A percentile compares a stretch with the other conserved stretches of the same genome.
These are phyloP conservation scores for Stenichneumon culpator DNA, from an alignment of 2,888 invertebrate species.

Conservation along the genomic window DNA sequence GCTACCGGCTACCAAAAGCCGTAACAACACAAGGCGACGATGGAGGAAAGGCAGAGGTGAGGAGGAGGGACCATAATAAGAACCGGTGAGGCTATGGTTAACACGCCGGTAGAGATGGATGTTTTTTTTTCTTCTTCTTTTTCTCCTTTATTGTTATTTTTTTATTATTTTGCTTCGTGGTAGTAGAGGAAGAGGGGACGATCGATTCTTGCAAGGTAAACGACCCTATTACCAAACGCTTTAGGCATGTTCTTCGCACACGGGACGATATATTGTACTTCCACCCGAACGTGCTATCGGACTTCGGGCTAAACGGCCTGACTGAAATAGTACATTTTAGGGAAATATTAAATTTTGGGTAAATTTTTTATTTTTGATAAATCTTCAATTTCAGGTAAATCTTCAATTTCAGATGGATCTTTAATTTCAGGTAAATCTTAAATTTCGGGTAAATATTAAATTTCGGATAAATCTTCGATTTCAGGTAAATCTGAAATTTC, in stretches of 20 bases:
- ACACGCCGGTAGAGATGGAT: background rate
- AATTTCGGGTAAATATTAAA: background rate
- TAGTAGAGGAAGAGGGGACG: background rate
- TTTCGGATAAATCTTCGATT: background rate
- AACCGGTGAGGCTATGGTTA: conserved; percentile 1
- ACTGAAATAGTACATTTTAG: background rate
- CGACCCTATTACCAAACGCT: conserved; percentile 4
- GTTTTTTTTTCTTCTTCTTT: background rate
- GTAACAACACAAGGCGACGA: conserved; percentile 37
- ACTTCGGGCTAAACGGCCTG: background rate
- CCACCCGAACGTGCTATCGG: background rate
- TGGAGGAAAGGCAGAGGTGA: background rate
- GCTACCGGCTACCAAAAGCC: conserved; percentile 57
- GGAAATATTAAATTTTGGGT: background rate
- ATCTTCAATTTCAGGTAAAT: background rate
- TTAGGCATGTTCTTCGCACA: background rate
- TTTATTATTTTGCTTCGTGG: background rate
- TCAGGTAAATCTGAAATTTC: background rate
- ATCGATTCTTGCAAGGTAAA: conserved; percentile 22
- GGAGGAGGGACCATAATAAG: conserved; percentile 8
- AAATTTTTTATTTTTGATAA: background rate
- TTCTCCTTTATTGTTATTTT: background rate
- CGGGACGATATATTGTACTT: background rate
- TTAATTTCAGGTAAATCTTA: background rate
- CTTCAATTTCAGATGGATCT: background rate